Conservation (phyloP, 2,797 vertebrate species). For the Xenopus petersii region DNA sequence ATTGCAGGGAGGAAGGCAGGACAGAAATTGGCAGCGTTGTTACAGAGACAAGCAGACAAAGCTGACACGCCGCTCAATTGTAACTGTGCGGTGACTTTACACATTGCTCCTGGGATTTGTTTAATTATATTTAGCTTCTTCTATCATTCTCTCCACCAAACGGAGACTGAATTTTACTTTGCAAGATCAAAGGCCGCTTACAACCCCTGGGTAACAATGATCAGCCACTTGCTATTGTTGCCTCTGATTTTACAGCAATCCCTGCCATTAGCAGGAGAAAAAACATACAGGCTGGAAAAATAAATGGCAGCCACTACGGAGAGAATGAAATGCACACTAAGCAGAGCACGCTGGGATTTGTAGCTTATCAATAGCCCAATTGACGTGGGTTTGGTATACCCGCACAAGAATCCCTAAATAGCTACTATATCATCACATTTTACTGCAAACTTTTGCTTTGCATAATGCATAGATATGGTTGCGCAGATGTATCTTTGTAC, state of each 20-base stretch:
- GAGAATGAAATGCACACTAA: too few relatives aligned
- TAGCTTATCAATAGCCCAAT: too few relatives aligned
- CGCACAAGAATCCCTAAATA: too few relatives aligned
- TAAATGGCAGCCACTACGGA: too few relatives aligned
- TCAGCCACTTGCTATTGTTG: neutral
- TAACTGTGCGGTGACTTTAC: conserved; percentile 8
- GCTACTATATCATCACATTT: too few relatives aligned
- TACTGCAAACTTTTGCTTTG: too few relatives aligned
- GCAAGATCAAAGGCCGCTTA: conserved; percentile 12
- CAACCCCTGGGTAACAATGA: conserved; percentile 6
- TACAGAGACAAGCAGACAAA: conserved; percentile 5
- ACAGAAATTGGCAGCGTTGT: conserved; percentile 18
- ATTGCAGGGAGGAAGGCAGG: conserved; percentile 18
- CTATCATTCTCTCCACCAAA: conserved; percentile 21
- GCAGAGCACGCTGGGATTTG: too few relatives aligned
- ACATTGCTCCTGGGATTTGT: conserved; percentile 14
- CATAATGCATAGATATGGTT: too few relatives aligned
- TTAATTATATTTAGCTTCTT: conserved; percentile 36
- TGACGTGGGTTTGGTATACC: too few relatives aligned
- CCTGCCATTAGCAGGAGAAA: neutral
- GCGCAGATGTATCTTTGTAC: too few relatives aligned
- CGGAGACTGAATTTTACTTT: neutral
- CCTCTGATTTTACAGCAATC: conserved; percentile 1
- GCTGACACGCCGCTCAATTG: neutral
- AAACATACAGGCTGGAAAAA: neutral